Base-by-base conservation (phyloP, 2,797 vertebrate genomes). In the Philypnodon macrostomus region DNA sequence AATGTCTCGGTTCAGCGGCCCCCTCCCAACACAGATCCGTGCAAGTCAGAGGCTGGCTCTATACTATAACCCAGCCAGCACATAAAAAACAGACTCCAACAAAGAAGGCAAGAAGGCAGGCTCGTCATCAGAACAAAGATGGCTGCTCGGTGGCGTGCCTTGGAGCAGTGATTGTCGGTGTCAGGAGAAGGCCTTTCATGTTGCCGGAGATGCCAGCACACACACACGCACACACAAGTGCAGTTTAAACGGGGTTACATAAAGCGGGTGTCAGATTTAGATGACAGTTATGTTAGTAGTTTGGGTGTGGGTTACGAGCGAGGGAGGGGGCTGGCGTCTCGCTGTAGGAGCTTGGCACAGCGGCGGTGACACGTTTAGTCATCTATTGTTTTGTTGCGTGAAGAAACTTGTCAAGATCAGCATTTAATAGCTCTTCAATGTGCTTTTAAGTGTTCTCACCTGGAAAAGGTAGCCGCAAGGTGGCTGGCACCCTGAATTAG, bases 341-440 rank as follows among this genome's bases (percentile, higher is more conserved):
- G 50, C 74, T 65, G 79, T 58, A 70, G 80, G 75, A 82, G 85
- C 73, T 74, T 71, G 26, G 77, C 70, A 75, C 63, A 62, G 70
- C 59, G 17, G 58, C 65, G 19, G 73, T 75, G 75, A 86, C 73
- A 83, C 85, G 63, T 89, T 88, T 87, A 88, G 81, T 85, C 70
- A 70, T 85, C 84, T 87, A 58, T 89, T 85, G 86, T 89, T 87
- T 84, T 87, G 84, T 87, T 84, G 85, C 78, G 49, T 66, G 63
- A 75, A 82, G 84, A 82, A 88, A 86, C 83, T 87, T 89, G 88
- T 89, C 87, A 85, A 74, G 84, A 87, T 90, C 86, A 87, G 84
- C 86, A 79, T 88, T 86, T 88, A 88, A 85, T 84, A 63, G 70
- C 83, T 85, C 67, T 63, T 85, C 73, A 57, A 65, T 36, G 24